Evolutionary conservation across 2,113 vertebrate genomes (phyloP), one percentile per base, ranked within the genome.

Genomic region (Agapornis roseicollis): DNA sequence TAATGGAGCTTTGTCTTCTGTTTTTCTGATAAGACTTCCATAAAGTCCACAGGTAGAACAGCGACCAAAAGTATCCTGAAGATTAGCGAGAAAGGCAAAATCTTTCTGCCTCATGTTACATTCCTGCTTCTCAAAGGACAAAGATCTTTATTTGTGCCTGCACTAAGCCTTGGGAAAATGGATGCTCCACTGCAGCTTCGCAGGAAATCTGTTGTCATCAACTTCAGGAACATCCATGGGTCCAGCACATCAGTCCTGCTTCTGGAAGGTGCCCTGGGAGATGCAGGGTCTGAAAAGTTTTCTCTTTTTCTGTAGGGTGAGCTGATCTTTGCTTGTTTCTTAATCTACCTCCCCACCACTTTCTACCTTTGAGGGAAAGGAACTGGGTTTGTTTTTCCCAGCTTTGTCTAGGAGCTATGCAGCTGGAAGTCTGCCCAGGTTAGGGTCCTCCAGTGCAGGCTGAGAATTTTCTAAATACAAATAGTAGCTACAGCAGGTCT

Each of bases 241-340:
- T 60, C 29, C 47, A 73, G 42, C 11, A 85, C 79, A 85, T 44
- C 37, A 39, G 17, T 60, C 37, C 28, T 61, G 24, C 23, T 83
- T 70, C n/a, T 69, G 20, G 19, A 13, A 53, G 6, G 13, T 55
- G 44, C 8, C 29, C 35, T 68, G 20, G 6, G 28, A 80, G 46
- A 53, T 1, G 2, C 11, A 28, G 20, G 9, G 6, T 70, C 33
- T 64, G 65, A 50, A 66, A 81, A 39, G 6, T 41, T 70, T 39
- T 49, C 7, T 39, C 7, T 70, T 9, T 70, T 70, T 73, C 64
- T 35, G 4, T 1, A 1, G 4, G 9, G 42, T 4, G 0, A n/a
- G 3, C 11, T 82, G 27, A 17, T 35, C 7, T 78, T 80, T 44
- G 1, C 68, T 83, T 56, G 7, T 72, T 60, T 76, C 24, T 58